Evolutionary conservation across 2,888 invertebrate species (phyloP), one percentile per base, ranked within the genome.

Genomic region (Leuctra nigra): DNA sequence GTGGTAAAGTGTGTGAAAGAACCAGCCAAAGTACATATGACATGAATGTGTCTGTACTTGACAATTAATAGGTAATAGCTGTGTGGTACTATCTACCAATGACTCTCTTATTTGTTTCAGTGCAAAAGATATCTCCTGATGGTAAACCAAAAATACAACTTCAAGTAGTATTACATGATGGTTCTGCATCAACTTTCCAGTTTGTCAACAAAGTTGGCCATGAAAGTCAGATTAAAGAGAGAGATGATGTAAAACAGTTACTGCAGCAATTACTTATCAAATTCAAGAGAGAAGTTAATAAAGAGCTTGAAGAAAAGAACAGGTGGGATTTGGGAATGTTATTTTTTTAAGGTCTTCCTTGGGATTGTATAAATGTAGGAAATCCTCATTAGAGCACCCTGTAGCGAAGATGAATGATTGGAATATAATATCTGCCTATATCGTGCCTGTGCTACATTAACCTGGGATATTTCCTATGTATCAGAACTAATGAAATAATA

Each of bases 101-200:
- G 7, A 29, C 13, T 38, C n/a, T 11, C 14, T 38, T 38, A 6
- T 18, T 41, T 4, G 47, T 75, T 77, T 48, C 71, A 93, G 92
- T 87, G 63, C 98, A 99, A 79, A 95, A 97, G 76, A 97, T 99
- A 65, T 91, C 91, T 23, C 96, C 98, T 0, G 95, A 87, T 66
- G 95, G 94, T 23, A 99, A 99, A 74, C 87, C 94, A 23, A 99
- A 99, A 76, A 92, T 99, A 55, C 99, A 99, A 72, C 77, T 99
- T 14, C 99, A 99, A 78, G 86, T 98, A 18, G 93, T 96, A 18
- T 76, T 99, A 61, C 92, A 97, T 65, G 93, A 92, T 76, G 93
- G 92, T 20, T 84, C 88, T 50, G 91, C 93, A 48, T 93, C 94
- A 2, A 98, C 97, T 13, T 99, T 99, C 77, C 98, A 98, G 69